These are phyloP conservation scores for Chymomyza caudatula DNA, from an alignment of 2,888 invertebrate genomes.

Conservation along the genomic window DNA sequence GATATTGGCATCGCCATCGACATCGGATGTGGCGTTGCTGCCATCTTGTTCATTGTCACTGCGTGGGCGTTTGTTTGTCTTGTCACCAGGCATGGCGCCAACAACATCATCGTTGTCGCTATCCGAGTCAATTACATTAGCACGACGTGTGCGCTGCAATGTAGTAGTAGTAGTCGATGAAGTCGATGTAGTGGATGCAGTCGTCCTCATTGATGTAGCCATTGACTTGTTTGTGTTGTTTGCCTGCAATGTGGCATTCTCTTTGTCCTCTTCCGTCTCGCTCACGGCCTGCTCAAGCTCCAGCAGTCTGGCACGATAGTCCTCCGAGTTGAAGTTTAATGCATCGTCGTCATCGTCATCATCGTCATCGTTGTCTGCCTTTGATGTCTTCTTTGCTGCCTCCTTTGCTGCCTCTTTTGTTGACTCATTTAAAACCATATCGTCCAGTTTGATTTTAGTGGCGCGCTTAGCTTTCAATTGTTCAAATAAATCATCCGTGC, in stretches of 20 bases:
- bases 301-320: constrained; percentile 74
- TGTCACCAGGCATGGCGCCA: constrained; percentile 52
- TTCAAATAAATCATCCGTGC: constrained; percentile 63
- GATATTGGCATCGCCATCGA: constrained; percentile 24
- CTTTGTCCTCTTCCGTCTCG: constrained; percentile 39
- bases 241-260: constrained; percentile 51
- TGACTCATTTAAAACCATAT: constrained; percentile 60
- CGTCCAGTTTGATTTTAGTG: constrained; percentile 60
- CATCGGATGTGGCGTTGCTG: constrained; percentile 28
- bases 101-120: constrained; percentile 59
- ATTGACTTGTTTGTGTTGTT: constrained; percentile 52
- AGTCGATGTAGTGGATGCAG: background rate
- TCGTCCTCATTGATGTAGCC: background rate
- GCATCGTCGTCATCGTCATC: constrained; percentile 53
- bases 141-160: constrained; percentile 70
- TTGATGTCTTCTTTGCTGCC: background rate
- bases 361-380: constrained; percentile 29
- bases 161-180: constrained; percentile 19
- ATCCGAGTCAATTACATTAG: constrained; percentile 77
- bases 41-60: constrained; percentile 52
- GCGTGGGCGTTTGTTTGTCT: constrained; percentile 68
- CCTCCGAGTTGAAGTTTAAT: constrained; percentile 76
- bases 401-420: constrained; percentile 16
- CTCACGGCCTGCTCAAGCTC: constrained; percentile 65
- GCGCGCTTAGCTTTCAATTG: constrained; percentile 69